Conservation (phyloP, 2,797 vertebrate species). For the Poeciliopsis turneri region DNA sequence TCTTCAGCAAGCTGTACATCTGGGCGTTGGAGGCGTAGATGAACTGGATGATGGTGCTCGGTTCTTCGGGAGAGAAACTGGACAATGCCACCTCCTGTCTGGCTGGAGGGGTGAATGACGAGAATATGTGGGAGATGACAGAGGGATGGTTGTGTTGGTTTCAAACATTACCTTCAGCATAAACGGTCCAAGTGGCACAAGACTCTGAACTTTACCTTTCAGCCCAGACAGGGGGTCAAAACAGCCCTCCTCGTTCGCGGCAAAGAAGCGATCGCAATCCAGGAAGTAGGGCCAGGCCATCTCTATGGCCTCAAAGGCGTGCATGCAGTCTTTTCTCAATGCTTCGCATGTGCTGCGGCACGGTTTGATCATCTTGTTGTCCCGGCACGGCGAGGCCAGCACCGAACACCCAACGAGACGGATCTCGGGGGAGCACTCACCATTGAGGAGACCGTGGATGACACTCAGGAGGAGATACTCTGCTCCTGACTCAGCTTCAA, state of each 20-base stretch:
- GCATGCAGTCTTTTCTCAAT: constrained; percentile 84
- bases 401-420: constrained; percentile 92
- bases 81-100: constrained; percentile 76
- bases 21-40: constrained; percentile 88
- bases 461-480: constrained; percentile 95
- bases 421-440: constrained; percentile 93
- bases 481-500: constrained; percentile 86
- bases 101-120: constrained; percentile 60
- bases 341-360: constrained; percentile 89
- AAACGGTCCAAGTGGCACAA: background rate
- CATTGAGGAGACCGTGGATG: constrained; percentile 89
- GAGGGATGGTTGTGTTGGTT: background rate
- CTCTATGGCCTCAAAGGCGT: constrained; percentile 90
- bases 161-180: background rate
- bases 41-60: constrained; percentile 89
- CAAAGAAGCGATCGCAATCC: constrained; percentile 92
- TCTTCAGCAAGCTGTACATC: constrained; percentile 89
- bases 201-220: constrained; percentile 78
- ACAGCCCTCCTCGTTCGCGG: constrained; percentile 87
- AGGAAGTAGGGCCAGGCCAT: constrained; percentile 99
- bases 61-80: constrained; percentile 76
- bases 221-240: constrained; percentile 87
- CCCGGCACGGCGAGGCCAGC: constrained; percentile 87
- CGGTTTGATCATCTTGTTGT: constrained; percentile 81
- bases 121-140: background rate